Conservation (phyloP, 2,888 invertebrate genomes). For the Chloroclysta siterata region DNA sequence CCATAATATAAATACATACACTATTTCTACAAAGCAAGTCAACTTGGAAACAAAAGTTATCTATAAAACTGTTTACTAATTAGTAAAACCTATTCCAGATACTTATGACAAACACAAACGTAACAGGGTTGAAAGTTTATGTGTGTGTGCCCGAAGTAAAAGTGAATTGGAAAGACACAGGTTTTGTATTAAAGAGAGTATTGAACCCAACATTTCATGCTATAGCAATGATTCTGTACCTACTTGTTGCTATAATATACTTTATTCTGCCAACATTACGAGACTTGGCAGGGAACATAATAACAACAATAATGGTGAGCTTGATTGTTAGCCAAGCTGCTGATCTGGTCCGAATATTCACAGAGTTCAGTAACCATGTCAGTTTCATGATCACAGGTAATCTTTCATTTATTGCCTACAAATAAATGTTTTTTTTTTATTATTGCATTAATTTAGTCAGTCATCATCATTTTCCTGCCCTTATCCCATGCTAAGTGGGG, state of each 20-base stretch:
- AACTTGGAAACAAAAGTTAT: constrained; percentile 1
- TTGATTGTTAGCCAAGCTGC: constrained; percentile 91
- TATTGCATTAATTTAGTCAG: not conserved
- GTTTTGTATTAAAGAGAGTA: constrained; percentile 90
- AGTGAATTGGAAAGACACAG: constrained; percentile 89
- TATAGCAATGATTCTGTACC: constrained; percentile 88
- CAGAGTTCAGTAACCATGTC: constrained; percentile 91
- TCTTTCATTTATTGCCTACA: not conserved
- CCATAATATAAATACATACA: not conserved
- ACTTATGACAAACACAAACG: constrained; percentile 76
- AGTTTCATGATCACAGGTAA: constrained; percentile 92
- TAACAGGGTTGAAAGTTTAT: constrained; percentile 88
- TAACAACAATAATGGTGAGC: constrained; percentile 92
- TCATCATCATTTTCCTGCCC: too few relatives aligned
- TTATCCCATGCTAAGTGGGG: too few relatives aligned
- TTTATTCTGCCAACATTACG: constrained; percentile 92
- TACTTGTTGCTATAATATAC: constrained; percentile 91
- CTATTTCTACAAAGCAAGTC: not conserved
- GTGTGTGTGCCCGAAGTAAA: constrained; percentile 90
- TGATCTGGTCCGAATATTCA: constrained; percentile 91
- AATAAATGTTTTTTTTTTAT: constrained; percentile 17
- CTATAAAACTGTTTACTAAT: constrained; percentile 14
- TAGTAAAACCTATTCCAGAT: constrained; percentile 67
- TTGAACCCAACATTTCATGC: constrained; percentile 91
- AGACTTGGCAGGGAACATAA: constrained; percentile 93